Base-by-base conservation (phyloP, 1,140 invertebrate genomes). In the Formica exsecta region DNA sequence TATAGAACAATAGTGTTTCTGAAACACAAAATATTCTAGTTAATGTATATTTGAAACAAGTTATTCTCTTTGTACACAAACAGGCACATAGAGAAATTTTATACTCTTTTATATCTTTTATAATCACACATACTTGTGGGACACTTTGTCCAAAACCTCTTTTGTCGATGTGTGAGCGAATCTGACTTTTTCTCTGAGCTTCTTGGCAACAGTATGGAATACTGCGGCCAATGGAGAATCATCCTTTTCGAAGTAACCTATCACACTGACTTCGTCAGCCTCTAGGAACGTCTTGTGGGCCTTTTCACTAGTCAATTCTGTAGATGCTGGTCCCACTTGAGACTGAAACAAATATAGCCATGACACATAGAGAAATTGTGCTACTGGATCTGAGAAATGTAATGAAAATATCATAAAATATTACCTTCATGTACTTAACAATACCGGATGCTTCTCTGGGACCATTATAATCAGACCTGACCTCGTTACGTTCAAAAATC, bases 301-400 rank as follows among this genome's bases (percentile, higher is more conserved):
- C 70, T 97, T 97, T 81, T 96, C 96, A 3, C 96, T 93, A 70
- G 96, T 96, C 0, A 99, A 92, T 87, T 98, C 97, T 95, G 98
- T 99, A 0, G 99, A 99, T 88, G 98, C 98, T 61, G 99, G 99
- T 51, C 99, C 99, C 86, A 99, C 98, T 96, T 99, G 98, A 75
- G 98, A 97, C 94, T 95, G 81, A 79, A 86, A 85, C 25, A 48
- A 77, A 61, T 9, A 75, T 19, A 36, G 38, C 22, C 65, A 22
- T 19, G 9, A 32, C 0, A 54, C 25, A n/a, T 29, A 11, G 5
- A 25, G 74, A 57, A 48, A 51, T 51, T 59, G 11, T 65, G 61
- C 19, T 8, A n/a, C 36, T 66, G 11, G 9, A 76, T 41, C 4
- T 59, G 1, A 0, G 3, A 13, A 48, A 22, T 5, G 32, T 38